Base-by-base conservation (phyloP, 2,113 vertebrate species). In the Hippocampus mohnikei region DNA sequence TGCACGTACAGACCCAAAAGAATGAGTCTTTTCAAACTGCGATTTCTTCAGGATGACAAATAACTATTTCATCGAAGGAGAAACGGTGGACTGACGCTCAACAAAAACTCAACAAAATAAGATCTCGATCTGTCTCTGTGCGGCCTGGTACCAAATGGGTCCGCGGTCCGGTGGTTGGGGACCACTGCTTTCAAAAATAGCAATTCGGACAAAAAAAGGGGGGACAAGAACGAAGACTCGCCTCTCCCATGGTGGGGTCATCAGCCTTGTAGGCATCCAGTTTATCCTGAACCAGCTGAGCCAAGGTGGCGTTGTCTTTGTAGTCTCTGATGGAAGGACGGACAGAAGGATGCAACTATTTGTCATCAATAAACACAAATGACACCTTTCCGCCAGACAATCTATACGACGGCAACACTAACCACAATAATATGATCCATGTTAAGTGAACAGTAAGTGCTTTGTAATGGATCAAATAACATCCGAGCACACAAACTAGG, bases 281-380 rank as follows among this genome's bases (percentile, higher is more conserved):
- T 85, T 99, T 98, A 92, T 99, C 97, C 88, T 99, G 97, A 83
- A 99, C 94, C 83, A 99, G 93, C 91, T 99, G 97, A 1, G 97
- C 95, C 90, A 99, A 92, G 89, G 95, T 92, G 78, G 94, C 94
- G 0, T 95, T 98, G 91, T 99, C 96, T 92, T 98, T 98, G 86
- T 92, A 92, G 72, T 94, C 93, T 18, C 93, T 94, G 79, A 77
- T 20, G 66, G 20, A 58, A 2, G 25, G 33, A 25, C 1, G 63
- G 18, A 69, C 1, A 33, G 21, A 55, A 3, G 60, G 27, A 66
- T 8, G 42, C 27, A 58, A 18, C 29, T 1, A 69, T 11, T 50
- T 56, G n/a, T 12, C 21, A 56, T n/a, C 9, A 56, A 25, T 53
- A 53, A 23, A 56, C 29, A 27, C 23, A 56, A 56, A 13, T 27